Conservation (phyloP, 2,888 invertebrate species). For the Choristoneura rosaceana region DNA sequence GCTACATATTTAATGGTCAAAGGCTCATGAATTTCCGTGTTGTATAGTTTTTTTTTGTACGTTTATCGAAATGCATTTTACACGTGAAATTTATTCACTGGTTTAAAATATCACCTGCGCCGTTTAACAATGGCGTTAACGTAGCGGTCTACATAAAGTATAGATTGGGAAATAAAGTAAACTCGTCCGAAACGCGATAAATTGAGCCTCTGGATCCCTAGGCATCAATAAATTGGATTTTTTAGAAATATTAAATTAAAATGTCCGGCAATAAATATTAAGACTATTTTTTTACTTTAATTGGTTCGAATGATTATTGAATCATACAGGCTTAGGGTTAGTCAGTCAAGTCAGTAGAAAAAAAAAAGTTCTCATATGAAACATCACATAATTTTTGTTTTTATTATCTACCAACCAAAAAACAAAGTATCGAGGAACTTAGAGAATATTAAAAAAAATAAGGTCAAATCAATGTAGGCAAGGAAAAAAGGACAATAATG, state of each 20-base stretch:
- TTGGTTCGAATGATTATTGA: too few relatives aligned
- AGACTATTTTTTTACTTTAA: not conserved
- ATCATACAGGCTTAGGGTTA: not conserved
- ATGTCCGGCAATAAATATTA: not conserved
- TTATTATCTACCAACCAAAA: not conserved
- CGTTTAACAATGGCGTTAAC: not conserved
- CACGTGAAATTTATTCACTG: not conserved
- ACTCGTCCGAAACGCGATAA: not conserved
- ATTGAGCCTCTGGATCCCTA: not conserved
- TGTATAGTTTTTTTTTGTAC: not conserved
- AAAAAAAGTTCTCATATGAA: not conserved
- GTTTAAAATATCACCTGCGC: not conserved
- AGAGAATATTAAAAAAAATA: not conserved
- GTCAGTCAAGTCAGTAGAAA: not conserved
- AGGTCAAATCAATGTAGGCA: not conserved
- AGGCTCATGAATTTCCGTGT: not conserved
- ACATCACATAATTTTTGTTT: not conserved
- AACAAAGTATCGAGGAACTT: not conserved
- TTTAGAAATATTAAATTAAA: not conserved
- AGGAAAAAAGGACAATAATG: not conserved
- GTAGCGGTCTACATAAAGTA: not conserved
- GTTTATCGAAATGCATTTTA: not conserved
- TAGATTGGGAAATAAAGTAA: not conserved
- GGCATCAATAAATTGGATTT: not conserved
- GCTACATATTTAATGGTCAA: not conserved